phyloP scores from a whole-genome alignment of 2,113 vertebrate species.

The Dermatemys mawii region DNA sequence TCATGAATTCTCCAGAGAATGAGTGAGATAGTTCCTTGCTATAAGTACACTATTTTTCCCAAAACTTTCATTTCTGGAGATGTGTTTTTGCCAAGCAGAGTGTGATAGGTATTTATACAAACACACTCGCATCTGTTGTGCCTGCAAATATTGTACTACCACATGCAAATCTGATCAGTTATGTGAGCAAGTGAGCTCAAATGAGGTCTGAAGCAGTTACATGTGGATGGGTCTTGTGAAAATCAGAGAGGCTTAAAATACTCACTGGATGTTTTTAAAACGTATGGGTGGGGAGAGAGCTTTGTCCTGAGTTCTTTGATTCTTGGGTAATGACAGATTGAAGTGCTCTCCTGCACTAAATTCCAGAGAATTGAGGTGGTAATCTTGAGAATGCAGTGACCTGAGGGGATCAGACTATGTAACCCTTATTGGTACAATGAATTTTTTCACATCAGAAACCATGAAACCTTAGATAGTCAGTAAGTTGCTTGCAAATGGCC shows the following conservation, averaged over 20 bases:
- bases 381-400: neutral
- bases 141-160: neutral
- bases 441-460: neutral
- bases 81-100: neutral
- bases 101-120: neutral
- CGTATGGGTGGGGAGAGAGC: neutral
- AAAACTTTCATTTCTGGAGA: neutral
- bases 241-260: neutral
- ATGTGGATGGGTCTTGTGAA: neutral
- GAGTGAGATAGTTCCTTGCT: neutral
- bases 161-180: neutral
- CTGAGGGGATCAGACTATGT: neutral
- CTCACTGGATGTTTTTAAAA: neutral
- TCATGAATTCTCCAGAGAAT: neutral
- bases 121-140: neutral
- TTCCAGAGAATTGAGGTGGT: neutral
- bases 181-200: neutral
- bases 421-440: neutral
- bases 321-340: neutral
- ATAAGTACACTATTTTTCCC: neutral
- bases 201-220: neutral
- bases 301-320: neutral
- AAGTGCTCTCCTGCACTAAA: neutral
- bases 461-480: neutral
- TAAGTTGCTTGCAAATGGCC: neutral